Evolutionary conservation across 2,888 invertebrate genomes (phyloP), one percentile per base, ranked within the genome.

Genomic region (Agrenia bidenticulata): DNA sequence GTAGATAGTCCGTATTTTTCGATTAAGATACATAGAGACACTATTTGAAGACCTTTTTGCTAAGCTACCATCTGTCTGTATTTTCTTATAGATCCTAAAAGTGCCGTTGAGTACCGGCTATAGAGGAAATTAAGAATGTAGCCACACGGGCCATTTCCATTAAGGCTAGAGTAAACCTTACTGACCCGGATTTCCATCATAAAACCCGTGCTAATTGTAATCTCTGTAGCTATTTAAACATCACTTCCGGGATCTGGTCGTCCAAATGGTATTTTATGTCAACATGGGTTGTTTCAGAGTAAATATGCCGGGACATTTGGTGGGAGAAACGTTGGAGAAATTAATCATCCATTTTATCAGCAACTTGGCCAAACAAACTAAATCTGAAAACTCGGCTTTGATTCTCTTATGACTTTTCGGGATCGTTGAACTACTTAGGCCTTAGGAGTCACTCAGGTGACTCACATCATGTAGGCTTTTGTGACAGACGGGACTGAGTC

Each of bases 171-270:
- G 23, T 51, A 51, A 51, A 51, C 51, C 51, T 23, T 23, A 24
- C 24, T 51, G 51, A 51, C 51, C 51, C 51, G 51, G 24, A 23
- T 51, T 51, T 24, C 24, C 51, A 23, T 24, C 51, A 24, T 23
- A 51, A 51, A 51, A 19, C 23, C 51, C 19, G 51, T 51, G 51
- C 19, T 24, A 45, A 45, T 45, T 45, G 45, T 45, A 19, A 45
- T 32, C 32, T 32, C 32, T 11, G 32, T 32, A 9, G 45, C 17
- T 45, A n/a, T n/a, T n/a, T n/a, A 45, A 45, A 15, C 19, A 17
- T 51, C 13, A 51, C 51, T 51, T 51, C 51, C 51, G 51, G 51
- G 51, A 51, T 51, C 24, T 45, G 45, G 15, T 19, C 15, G 45
- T 17, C 45, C 45, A 45, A 45, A 45, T 45, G 45, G n/a, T 15